Evolutionary conservation across 2,797 vertebrate species (phyloP), one percentile per base, ranked within the genome.

Genomic region (Morus bassanus): DNA sequence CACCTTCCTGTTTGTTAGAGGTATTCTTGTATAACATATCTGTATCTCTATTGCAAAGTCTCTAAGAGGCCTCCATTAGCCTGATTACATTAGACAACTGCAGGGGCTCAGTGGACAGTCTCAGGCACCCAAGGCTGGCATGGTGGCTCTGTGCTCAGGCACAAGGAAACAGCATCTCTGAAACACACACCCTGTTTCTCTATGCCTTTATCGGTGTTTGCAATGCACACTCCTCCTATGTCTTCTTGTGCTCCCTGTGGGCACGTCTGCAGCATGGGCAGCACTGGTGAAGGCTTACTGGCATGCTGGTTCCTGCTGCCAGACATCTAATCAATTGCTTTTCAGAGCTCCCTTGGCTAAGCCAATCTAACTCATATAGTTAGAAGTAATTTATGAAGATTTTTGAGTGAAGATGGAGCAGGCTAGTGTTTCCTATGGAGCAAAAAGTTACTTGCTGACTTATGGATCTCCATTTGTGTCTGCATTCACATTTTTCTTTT

Each of bases 181-280:
- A 88, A 78, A 76, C 23, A 59, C 22, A 16, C 0, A 6, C 10
- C 6, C 27, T 59, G 33, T 64, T 80, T 27, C 30, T 46, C 31
- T 27, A 7, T 9, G 41, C 35, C 37, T 69, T 54, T 39, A 48
- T 0, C 5, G 15, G 18, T 76, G 64, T 35, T 46, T 54, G 41
- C 50, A 50, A 51, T 28, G 37, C 56, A 31, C 54, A 8, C 9
- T 54, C 59, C 37, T 60, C 31, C 18, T 33, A 9, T 0, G 0
- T 53, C 37, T 56, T 37, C 61, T 63, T 0, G 0, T 50, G 28
- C 11, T 85, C 43, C 37, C 72, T 1, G 0, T 4, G 37, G 76
- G 43, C 33, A 11, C 4, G 2, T 54, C 30, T 69, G 56, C 50
- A 64, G n/a, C 13, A 19, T 5, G 13, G 43, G 30, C 27, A 28